These are phyloP conservation scores for Styela clava DNA, from an alignment of 23 tunicate genomes.

Conservation along the genomic window DNA sequence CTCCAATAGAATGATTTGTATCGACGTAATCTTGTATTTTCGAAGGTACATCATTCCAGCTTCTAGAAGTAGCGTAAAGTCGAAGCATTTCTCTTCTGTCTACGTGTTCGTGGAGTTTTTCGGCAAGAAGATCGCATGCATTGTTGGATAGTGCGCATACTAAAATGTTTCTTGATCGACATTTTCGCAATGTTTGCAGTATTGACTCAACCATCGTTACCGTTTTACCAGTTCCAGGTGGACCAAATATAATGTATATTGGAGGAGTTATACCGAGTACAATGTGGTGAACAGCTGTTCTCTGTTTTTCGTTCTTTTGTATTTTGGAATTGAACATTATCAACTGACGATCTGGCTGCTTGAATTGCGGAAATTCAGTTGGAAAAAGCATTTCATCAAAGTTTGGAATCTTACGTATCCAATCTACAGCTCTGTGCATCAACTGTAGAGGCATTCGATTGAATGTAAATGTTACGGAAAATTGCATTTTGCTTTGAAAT, in stretches of 20 bases:
- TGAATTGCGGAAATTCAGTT: not conserved
- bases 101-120: slow-evolving; percentile 33
- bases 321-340: not conserved
- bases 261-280: slow-evolving; percentile 29
- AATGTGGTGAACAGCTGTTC: slow-evolving; percentile 30
- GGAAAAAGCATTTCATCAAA: not conserved
- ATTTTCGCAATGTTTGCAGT: slow-evolving; percentile 13
- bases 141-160: slow-evolving; percentile 77
- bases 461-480: slow-evolving; percentile 45
- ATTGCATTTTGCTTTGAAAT: slow-evolving; percentile 21
- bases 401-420: not conserved
- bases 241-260: slow-evolving; percentile 79
- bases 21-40: not conserved
- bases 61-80: slow-evolving; percentile 59
- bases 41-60: slow-evolving; percentile 33
- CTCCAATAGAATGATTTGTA: slow-evolving; percentile 20
- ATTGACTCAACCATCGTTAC: slow-evolving; percentile 85
- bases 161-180: slow-evolving; percentile 22
- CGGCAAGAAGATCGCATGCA: slow-evolving; percentile 61
- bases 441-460: slow-evolving; percentile 47
- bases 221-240: slow-evolving; percentile 96
- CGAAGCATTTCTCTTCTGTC: slow-evolving; percentile 29
- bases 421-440: slow-evolving; percentile 47
- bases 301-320: slow-evolving; percentile 29
- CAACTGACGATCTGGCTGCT: not conserved